Conservation (phyloP, 2,113 vertebrate species). For the Nasalis larvatus region DNA sequence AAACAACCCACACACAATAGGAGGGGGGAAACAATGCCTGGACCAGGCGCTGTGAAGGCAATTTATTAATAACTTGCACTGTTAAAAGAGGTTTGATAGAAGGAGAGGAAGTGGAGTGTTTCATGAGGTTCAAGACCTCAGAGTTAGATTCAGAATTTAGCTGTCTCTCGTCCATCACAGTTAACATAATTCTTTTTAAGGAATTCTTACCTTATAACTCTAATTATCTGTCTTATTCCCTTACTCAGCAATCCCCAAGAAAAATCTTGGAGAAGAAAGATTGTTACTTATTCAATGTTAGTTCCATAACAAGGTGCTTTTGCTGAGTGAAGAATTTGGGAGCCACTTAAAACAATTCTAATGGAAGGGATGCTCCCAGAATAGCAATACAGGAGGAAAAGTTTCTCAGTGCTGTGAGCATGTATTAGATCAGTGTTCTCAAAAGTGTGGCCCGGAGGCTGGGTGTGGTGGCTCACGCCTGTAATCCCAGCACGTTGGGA, state of each 20-base stretch:
- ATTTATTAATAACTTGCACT: not conserved
- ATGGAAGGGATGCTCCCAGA: not conserved
- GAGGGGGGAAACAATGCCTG: not conserved
- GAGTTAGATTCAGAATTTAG: conserved; percentile 8
- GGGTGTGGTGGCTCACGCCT: too few species aligned
- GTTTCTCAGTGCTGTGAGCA: not conserved
- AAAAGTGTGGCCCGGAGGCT: not conserved
- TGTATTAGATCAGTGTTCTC: not conserved
- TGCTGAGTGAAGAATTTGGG: not conserved
- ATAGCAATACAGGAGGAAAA: not conserved
- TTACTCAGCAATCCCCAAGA: not conserved
- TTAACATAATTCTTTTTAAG: conserved; percentile 30
- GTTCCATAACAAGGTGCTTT: not conserved
- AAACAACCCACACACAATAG: not conserved
- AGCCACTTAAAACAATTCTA: not conserved
- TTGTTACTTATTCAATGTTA: not conserved
- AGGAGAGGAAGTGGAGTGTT: not conserved
- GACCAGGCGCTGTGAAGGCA: not conserved
- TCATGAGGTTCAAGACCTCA: not conserved
- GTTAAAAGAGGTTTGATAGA: not conserved
- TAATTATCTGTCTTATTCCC: not conserved
- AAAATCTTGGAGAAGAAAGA: conserved; percentile 18
- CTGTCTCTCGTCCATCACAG: not conserved
- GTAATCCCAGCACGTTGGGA: too few species aligned
- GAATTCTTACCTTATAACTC: conserved; percentile 2